phyloP scores from a whole-genome alignment of 1,140 invertebrate genomes.

The Macrobrachium nipponense region DNA sequence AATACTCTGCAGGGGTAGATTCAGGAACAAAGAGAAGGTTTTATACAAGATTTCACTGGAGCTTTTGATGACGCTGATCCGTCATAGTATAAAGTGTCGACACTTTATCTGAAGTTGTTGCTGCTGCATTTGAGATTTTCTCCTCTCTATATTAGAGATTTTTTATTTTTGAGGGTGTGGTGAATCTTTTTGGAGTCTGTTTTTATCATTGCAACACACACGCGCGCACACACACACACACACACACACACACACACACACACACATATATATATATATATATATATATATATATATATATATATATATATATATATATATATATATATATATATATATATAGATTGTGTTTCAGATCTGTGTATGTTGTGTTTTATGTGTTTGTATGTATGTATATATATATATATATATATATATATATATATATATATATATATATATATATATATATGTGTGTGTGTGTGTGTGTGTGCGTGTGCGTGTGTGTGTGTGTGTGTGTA shows the following conservation, averaged over 20 bases:
- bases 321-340: slow-evolving; percentile 26
- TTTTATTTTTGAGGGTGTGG: too few relatives aligned
- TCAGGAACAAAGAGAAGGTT: too few relatives aligned
- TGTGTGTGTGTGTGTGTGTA: background rate
- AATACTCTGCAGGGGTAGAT: too few relatives aligned
- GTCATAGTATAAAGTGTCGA: too few relatives aligned
- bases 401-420: slow-evolving; percentile 10
- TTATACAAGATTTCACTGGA: too few relatives aligned
- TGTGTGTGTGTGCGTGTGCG: background rate
- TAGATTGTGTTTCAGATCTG: background rate
- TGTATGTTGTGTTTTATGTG: background rate
- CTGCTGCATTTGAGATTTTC: too few relatives aligned
- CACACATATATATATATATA: background rate
- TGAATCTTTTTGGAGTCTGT: too few relatives aligned
- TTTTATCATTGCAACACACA: too few relatives aligned
- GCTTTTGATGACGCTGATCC: too few relatives aligned
- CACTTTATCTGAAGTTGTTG: too few relatives aligned
- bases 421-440: slow-evolving; percentile 7
- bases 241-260: background rate
- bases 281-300: background rate
- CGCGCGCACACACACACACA: too few relatives aligned
- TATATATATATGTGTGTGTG: background rate
- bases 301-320: slow-evolving; percentile 2
- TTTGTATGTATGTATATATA: background rate
- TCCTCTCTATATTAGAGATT: too few relatives aligned